Percentiles rank a stretch among this genome's conserved stretches.
Conservation (phyloP, 2,797 vertebrate species). For the Arnoldichthys spilopterus region DNA sequence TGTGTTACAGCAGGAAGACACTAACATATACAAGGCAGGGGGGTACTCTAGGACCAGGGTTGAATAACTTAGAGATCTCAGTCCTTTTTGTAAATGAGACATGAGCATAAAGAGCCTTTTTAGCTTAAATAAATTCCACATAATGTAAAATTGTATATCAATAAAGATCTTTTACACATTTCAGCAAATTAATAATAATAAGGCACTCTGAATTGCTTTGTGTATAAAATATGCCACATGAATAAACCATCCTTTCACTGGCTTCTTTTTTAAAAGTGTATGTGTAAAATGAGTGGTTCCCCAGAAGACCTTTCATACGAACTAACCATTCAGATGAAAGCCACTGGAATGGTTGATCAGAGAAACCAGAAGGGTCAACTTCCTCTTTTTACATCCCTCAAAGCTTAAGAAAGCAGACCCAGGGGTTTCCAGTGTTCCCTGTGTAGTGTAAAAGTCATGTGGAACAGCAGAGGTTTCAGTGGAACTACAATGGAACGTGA, state of each 20-base stretch:
- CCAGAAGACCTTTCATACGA: neutral
- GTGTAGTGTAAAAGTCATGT: neutral
- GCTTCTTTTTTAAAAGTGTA: neutral
- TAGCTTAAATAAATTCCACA: neutral
- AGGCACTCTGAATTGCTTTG: no score
- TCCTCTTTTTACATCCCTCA: neutral
- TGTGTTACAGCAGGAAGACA: no score
- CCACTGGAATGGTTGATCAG: neutral
- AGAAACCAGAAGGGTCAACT: neutral
- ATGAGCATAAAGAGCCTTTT: no score
- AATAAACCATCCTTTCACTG: no score
- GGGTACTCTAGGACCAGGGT: no score
- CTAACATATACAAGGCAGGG: no score
- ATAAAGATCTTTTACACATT: neutral
- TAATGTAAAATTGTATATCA: no score
- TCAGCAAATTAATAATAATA: no score
- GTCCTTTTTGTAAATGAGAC: no score
- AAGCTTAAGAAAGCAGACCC: neutral
- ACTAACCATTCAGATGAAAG: neutral
- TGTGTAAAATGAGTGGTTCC: neutral
- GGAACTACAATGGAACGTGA: neutral
- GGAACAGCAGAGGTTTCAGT: neutral
- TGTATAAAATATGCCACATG: no score
- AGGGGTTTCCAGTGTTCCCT: constrained; percentile 18
- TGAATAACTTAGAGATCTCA: no score